Base-by-base conservation (phyloP, 1,140 invertebrate species). In the Drosophila mayri region DNA sequence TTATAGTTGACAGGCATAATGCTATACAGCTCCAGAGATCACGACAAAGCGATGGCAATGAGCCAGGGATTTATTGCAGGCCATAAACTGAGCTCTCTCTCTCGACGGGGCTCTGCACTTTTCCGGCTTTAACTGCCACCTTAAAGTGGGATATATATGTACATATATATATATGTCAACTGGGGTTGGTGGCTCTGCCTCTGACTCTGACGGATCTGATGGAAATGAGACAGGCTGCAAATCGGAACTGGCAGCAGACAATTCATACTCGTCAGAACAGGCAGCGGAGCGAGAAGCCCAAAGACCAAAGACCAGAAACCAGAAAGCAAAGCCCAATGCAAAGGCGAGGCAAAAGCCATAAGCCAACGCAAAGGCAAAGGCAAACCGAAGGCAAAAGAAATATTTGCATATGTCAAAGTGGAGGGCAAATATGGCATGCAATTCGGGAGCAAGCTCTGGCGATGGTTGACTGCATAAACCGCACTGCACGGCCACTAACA, bases 341-440 rank as follows among this genome's bases (percentile, higher is more conserved):
- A 47, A 57, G 47, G 43, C 62, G 37, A 64, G 35, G 57, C 54
- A 43, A 57, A 35, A 28, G 32, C 50, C 50, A 35, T 20, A 52
- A 64, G 47, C 32, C 9, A 64, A 41, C 54, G 54, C 32, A 62
- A 54, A 47, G 22, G 38, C 41, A 70, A 64, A 59, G 47, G 52
- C 71, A 73, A 54, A 50, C 38, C 40, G 55, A 81, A 63, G 50
- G 59, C 63, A 83, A 83, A 76, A 63, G 74, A 83, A 83, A 83
- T 83, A 88, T 87, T 87, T 88, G 71, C 72, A 64, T 76, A 66
- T 64, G 72, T 74, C 79, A 88, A 83, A 80, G 84, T 67, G 80
- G 61, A 79, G 20, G 64, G 41, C 73, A 83, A 79, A 86, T 83
- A 86, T 87, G 63, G 61, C 50, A 78, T 71, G 68, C 49, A 85